These are phyloP conservation scores for Melanotaenia boesemani DNA, from an alignment of 2,797 vertebrate species.

Conservation along the genomic window DNA sequence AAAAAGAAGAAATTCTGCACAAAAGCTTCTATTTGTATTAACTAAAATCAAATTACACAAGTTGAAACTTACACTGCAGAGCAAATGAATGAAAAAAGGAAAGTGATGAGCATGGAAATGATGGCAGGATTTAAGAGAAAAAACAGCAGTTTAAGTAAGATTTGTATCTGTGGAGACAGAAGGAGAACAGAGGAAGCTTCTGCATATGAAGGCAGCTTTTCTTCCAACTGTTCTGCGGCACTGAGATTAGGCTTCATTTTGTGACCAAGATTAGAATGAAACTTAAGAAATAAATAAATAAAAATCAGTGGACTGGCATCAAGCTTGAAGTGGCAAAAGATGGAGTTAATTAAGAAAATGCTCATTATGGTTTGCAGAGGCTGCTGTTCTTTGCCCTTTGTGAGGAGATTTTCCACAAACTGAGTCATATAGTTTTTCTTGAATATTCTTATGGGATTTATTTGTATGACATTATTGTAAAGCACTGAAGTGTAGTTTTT, in stretches of 20 bases:
- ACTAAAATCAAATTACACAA: slow-evolving; percentile 52
- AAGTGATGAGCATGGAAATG: slow-evolving; percentile 57
- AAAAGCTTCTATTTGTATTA: slow-evolving; percentile 37
- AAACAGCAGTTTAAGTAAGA: slow-evolving; percentile 56
- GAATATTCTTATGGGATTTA: not conserved
- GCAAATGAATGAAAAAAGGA: slow-evolving; percentile 47
- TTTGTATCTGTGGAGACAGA: slow-evolving; percentile 53
- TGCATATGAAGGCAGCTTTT: slow-evolving; percentile 51
- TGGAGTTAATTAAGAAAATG: slow-evolving; percentile 25
- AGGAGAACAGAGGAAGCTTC: slow-evolving; percentile 32
- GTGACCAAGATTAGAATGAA: slow-evolving; percentile 18
- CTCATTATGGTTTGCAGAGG: slow-evolving; percentile 1
- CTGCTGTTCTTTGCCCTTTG: not conserved
- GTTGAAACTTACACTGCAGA: slow-evolving; percentile 20
- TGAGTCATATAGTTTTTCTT: not conserved
- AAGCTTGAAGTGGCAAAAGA: slow-evolving; percentile 29
- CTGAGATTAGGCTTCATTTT: slow-evolving; percentile 52
- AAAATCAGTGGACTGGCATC: slow-evolving; percentile 37
- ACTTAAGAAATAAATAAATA: slow-evolving; percentile 7
- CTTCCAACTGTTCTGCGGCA: slow-evolving; percentile 24
- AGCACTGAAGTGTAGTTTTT: not conserved
- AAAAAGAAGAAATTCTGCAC: slow-evolving; percentile 5
- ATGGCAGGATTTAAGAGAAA: slow-evolving; percentile 51
- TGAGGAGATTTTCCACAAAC: not conserved
- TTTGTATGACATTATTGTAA: not conserved